phyloP scores from a whole-genome alignment of 1,140 invertebrate species.

The Drosophila subobscura region DNA sequence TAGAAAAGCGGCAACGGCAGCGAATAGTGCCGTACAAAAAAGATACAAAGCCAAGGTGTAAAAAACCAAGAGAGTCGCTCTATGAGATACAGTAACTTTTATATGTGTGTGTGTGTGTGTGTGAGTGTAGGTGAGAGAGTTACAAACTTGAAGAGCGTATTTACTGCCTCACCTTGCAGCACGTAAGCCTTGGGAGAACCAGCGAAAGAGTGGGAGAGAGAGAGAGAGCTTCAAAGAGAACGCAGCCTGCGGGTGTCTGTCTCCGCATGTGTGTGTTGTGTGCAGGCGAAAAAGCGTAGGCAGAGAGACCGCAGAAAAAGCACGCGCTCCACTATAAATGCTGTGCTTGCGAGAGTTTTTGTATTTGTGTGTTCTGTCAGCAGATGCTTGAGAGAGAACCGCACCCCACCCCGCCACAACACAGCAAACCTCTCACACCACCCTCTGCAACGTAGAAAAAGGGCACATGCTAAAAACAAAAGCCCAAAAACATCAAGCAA shows the following conservation, averaged over 20 bases:
- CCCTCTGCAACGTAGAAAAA: constrained; percentile 31
- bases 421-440: neutral
- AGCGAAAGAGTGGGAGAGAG: neutral
- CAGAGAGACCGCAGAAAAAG: constrained; percentile 36
- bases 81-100: too few species aligned
- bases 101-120: neutral
- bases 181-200: neutral
- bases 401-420: constrained; percentile 44
- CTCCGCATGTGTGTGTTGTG: constrained; percentile 9
- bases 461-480: constrained; percentile 77
- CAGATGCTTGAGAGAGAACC: constrained; percentile 42
- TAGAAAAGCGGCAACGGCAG: constrained; percentile 1
- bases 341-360: constrained; percentile 31
- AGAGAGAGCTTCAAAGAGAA: constrained; percentile 20
- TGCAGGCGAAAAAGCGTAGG: constrained; percentile 36
- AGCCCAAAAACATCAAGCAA: constrained; percentile 38
- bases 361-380: constrained; percentile 43
- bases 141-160: neutral
- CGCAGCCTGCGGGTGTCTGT: neutral
- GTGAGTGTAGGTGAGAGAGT: neutral
- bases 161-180: too few species aligned
- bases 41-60: neutral
- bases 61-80: constrained; percentile 4
- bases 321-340: constrained; percentile 41
- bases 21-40: constrained; percentile 8